Evolutionary conservation across 1,140 invertebrate genomes (phyloP).

Genomic region (Protaetia brevitarsis): DNA sequence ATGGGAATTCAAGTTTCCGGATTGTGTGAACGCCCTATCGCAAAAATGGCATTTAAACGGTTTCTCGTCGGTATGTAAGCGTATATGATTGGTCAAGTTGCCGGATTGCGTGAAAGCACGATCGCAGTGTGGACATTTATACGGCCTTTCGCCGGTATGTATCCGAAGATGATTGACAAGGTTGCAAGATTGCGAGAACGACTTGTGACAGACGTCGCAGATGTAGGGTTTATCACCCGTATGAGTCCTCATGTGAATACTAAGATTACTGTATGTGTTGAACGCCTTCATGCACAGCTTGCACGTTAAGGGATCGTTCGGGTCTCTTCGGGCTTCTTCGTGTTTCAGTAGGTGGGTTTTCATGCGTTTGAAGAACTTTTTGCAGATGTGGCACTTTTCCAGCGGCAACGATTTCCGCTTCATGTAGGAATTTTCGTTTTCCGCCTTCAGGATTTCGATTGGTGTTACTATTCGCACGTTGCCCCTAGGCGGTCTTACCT

Average conservation of each 20-base stretch:
- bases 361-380: slow-evolving; percentile 45
- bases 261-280: slow-evolving; percentile 42
- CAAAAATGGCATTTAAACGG: slow-evolving; percentile 65
- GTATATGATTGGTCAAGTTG: slow-evolving; percentile 53
- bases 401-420: slow-evolving; percentile 43
- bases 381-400: slow-evolving; percentile 46
- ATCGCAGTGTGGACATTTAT: slow-evolving; percentile 46
- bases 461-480: slow-evolving; percentile 37
- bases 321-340: slow-evolving; percentile 32
- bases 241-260: slow-evolving; percentile 50
- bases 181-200: slow-evolving; percentile 57
- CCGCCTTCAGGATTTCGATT: slow-evolving; percentile 34
- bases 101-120: slow-evolving; percentile 52
- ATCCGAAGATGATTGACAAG: slow-evolving; percentile 57
- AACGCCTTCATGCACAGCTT: slow-evolving; percentile 42
- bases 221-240: slow-evolving; percentile 56
- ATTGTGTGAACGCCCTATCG: slow-evolving; percentile 51
- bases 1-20: slow-evolving; percentile 39
- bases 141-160: slow-evolving; percentile 48
- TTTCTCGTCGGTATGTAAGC: slow-evolving; percentile 61
- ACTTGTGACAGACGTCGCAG: slow-evolving; percentile 52
- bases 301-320: slow-evolving; percentile 39
- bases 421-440: slow-evolving; percentile 33
- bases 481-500: slow-evolving; percentile 23
- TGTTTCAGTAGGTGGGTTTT: slow-evolving; percentile 45